Percentiles rank a stretch among this genome's conserved stretches.
Conservation (phyloP, 2,797 vertebrate species). For the Gymnocypris eckloni region DNA sequence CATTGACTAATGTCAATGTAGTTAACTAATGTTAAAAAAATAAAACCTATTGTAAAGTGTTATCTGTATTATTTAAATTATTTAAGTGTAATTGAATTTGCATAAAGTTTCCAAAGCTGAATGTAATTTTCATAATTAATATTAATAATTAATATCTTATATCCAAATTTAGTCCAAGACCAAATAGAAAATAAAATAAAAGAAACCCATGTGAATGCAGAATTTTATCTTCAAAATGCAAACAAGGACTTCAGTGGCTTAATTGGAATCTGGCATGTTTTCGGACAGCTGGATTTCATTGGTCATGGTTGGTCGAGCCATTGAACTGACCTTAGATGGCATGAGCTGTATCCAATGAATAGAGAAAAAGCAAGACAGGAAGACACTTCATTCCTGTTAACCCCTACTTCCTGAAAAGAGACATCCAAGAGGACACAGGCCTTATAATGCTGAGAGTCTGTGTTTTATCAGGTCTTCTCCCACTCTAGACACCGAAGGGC, state of each 20-base stretch:
- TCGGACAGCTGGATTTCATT: slow-evolving; percentile 81
- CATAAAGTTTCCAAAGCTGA: background rate
- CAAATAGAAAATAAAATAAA: background rate
- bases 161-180: background rate
- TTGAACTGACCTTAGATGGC: slow-evolving; percentile 77
- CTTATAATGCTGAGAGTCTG: slow-evolving; percentile 55
- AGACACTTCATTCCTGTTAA: slow-evolving; percentile 58
- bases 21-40: background rate
- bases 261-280: slow-evolving; percentile 81
- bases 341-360: slow-evolving; percentile 76
- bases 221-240: slow-evolving; percentile 14
- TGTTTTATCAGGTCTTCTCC: slow-evolving; percentile 54
- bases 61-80: background rate
- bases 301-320: slow-evolving; percentile 76
- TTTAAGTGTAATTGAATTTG: background rate
- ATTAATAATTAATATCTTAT: background rate
- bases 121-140: background rate
- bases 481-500: slow-evolving; percentile 67
- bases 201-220: slow-evolving; percentile 2
- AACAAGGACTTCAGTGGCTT: slow-evolving; percentile 63
- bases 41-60: background rate
- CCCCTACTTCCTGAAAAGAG: slow-evolving; percentile 59
- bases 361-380: slow-evolving; percentile 72
- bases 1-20: background rate
- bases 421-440: slow-evolving; percentile 46